Conservation (phyloP, 2,797 vertebrate species). For the Clarias laeviceps region DNA sequence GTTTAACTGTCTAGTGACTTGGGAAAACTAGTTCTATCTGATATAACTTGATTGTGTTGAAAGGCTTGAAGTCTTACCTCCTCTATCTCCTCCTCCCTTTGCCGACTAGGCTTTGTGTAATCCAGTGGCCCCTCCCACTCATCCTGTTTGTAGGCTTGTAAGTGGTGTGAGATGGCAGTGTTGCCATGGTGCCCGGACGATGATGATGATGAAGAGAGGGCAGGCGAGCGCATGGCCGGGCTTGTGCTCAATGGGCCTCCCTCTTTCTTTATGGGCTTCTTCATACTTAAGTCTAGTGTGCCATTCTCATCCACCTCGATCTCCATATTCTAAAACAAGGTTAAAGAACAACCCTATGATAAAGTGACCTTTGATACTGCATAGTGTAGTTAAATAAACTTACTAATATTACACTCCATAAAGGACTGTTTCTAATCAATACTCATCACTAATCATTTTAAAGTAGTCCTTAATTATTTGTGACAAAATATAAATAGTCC, state of each 20-base stretch:
- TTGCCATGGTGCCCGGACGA: slow-evolving; percentile 80
- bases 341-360: background rate
- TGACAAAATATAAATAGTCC: background rate
- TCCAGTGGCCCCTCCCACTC: slow-evolving; percentile 97
- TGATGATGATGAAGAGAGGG: slow-evolving; percentile 86
- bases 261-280: slow-evolving; percentile 89
- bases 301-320: slow-evolving; percentile 98
- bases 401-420: background rate
- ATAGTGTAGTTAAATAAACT: background rate
- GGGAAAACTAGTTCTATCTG: background rate
- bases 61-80: slow-evolving; percentile 77
- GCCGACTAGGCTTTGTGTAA: slow-evolving; percentile 96
- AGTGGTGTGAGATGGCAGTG: slow-evolving; percentile 87
- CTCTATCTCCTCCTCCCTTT: slow-evolving; percentile 90
- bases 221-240: slow-evolving; percentile 85
- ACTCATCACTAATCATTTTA: background rate
- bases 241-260: slow-evolving; percentile 83
- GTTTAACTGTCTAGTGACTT: background rate
- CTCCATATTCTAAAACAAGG: slow-evolving; percentile 80
- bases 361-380: background rate
- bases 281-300: slow-evolving; percentile 97
- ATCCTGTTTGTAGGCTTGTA: slow-evolving; percentile 90
- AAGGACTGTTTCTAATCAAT: background rate
- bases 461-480: background rate
- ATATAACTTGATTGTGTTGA: background rate